These are phyloP conservation scores for Mesopsocus fuscifrons DNA, from an alignment of 2,888 invertebrate species.

Conservation along the genomic window DNA sequence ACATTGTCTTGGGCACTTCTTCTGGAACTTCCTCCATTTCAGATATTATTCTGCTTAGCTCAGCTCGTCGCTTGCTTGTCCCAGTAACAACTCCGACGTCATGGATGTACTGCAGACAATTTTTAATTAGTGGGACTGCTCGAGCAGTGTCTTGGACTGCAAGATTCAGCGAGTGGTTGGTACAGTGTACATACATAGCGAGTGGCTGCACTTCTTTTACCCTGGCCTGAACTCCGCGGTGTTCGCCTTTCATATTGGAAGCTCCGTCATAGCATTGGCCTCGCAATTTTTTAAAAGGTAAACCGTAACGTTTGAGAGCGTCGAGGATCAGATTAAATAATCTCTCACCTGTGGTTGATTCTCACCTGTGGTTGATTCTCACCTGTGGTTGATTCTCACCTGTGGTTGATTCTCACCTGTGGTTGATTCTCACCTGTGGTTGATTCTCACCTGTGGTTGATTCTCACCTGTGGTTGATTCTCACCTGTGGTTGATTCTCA, in stretches of 20 bases:
- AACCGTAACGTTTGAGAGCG: not conserved
- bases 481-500: too few species aligned
- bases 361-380: too few species aligned
- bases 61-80: not conserved
- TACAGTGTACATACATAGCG: conserved; percentile 11
- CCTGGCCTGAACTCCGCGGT: conserved; percentile 10
- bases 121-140: not conserved
- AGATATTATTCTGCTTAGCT: too few species aligned
- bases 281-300: conserved; percentile 9
- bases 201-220: conserved; percentile 9
- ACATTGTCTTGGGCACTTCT: not conserved
- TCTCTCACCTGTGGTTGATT: not conserved
- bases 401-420: too few species aligned
- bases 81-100: not conserved
- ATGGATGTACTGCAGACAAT: not conserved
- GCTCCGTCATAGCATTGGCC: conserved; percentile 12
- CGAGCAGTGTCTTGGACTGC: conserved; percentile 11
- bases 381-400: too few species aligned
- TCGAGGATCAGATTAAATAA: not conserved
- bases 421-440: too few species aligned
- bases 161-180: conserved; percentile 11
- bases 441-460: too few species aligned
- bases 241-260: conserved; percentile 8
- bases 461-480: too few species aligned
- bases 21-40: not conserved